A percentile compares a stretch with the other conserved stretches of the same genome.
phyloP scores from a whole-genome alignment of 2,888 invertebrate species.

The Apotomis turbidana region DNA sequence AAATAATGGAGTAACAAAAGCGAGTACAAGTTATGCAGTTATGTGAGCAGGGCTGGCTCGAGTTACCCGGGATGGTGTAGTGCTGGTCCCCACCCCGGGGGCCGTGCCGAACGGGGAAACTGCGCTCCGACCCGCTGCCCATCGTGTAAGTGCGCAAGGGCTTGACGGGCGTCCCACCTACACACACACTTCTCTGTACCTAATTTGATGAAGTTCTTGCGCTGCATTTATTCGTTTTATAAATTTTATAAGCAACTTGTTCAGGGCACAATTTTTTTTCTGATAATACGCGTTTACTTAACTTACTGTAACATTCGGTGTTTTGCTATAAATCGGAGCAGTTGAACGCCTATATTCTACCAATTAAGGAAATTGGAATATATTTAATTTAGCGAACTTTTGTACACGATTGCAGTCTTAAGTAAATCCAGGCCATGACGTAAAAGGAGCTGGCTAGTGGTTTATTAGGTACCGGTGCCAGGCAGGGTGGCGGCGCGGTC shows the following conservation, averaged over 20 bases:
- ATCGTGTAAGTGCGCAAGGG: constrained; percentile 71
- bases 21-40: constrained; percentile 54
- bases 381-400: too few species aligned
- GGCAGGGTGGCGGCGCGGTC: constrained; percentile 83
- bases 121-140: constrained; percentile 70
- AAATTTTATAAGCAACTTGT: too few species aligned
- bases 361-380: too few species aligned
- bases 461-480: constrained; percentile 54
- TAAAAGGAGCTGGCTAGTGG: not conserved
- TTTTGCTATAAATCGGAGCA: too few species aligned
- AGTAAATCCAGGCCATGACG: too few species aligned
- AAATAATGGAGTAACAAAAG: constrained; percentile 59
- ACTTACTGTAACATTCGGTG: too few species aligned
- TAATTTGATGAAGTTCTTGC: constrained; percentile 14
- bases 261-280: too few species aligned
- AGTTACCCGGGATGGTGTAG: constrained; percentile 77
- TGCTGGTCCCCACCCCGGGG: constrained; percentile 70
- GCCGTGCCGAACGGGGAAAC: constrained; percentile 69
- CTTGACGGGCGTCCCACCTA: constrained; percentile 74
- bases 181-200: constrained; percentile 55
- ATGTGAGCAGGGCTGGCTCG: constrained; percentile 48
- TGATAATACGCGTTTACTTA: too few species aligned
- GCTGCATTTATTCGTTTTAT: not conserved
- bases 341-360: too few species aligned
- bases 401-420: too few species aligned